Conservation (phyloP, 1,140 invertebrate genomes). For the Ctenoplectra terminalis region DNA sequence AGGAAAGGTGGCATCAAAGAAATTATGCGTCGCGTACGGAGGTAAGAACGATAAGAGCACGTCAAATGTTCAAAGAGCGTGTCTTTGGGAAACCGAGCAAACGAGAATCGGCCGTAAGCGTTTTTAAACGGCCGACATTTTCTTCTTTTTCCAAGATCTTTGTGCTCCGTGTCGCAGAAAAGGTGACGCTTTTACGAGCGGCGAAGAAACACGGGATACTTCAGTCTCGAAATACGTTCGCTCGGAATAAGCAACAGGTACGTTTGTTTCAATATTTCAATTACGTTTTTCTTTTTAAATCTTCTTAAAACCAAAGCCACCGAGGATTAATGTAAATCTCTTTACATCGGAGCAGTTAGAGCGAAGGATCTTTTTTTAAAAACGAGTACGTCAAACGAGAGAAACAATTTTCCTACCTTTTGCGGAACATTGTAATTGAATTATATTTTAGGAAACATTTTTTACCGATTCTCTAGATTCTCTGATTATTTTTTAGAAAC, state of each 20-base stretch:
- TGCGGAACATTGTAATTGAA: too few relatives aligned
- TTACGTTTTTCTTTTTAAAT: too few relatives aligned
- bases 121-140: background rate
- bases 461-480: too few relatives aligned
- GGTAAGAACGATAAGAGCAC: background rate
- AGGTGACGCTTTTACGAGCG: background rate
- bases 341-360: background rate
- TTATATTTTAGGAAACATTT: too few relatives aligned
- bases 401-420: too few relatives aligned
- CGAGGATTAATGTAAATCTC: too few relatives aligned
- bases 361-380: background rate
- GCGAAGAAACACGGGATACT: background rate
- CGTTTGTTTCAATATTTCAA: background rate
- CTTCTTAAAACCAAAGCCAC: background rate
- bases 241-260: background rate
- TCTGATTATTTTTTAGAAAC: too few relatives aligned
- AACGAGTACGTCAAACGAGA: background rate
- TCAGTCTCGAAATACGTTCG: background rate
- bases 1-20: background rate
- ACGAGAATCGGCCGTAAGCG: background rate
- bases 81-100: constrained; percentile 3
- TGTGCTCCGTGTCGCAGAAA: constrained; percentile 1
- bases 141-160: background rate
- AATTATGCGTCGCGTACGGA: background rate
- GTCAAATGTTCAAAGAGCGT: background rate